A percentile compares a stretch with the other conserved stretches of the same genome.
Evolutionary conservation across 2,797 vertebrate genomes (phyloP).

Genomic region (Acipenser transmontanus): DNA sequence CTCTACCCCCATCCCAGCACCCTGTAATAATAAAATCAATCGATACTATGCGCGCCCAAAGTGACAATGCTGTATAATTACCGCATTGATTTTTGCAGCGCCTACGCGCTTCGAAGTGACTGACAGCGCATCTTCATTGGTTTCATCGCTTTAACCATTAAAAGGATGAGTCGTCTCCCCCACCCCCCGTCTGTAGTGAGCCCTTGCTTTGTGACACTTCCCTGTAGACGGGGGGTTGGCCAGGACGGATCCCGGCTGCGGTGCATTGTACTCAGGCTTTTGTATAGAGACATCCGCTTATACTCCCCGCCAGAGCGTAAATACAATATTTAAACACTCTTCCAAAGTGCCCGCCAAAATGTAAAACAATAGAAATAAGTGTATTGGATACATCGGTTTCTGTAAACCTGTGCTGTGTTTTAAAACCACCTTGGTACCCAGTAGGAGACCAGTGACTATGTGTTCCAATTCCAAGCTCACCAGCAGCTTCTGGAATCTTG

Average conservation of each 20-base stretch:
- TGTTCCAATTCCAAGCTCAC: no score
- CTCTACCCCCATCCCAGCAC: no score
- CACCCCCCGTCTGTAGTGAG: not conserved
- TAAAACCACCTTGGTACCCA: not conserved
- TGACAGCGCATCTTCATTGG: constrained; percentile 6
- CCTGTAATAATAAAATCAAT: not conserved
- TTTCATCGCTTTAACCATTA: constrained; percentile 20
- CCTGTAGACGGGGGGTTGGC: not conserved
- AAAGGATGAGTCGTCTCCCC: constrained; percentile 7
- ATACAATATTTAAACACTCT: constrained; percentile 17
- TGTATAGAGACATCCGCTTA: not conserved
- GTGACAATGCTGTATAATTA: constrained; percentile 3
- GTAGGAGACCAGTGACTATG: not conserved
- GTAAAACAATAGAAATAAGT: constrained; percentile 3
- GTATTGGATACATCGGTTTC: not conserved
- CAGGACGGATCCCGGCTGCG: constrained; percentile 3
- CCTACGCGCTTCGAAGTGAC: constrained; percentile 1
- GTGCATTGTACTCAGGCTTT: constrained; percentile 5
- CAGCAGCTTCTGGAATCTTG: no score
- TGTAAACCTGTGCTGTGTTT: not conserved
- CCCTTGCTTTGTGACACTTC: not conserved
- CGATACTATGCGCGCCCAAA: constrained; percentile 8
- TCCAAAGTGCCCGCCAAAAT: constrained; percentile 12
- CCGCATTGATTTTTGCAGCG: constrained; percentile 1
- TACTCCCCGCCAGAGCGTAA: constrained; percentile 5